Percentiles rank a stretch among this genome's conserved stretches.
phyloP scores from a whole-genome alignment of 1,140 invertebrate species.

The Zaprionus ghesquierei region DNA sequence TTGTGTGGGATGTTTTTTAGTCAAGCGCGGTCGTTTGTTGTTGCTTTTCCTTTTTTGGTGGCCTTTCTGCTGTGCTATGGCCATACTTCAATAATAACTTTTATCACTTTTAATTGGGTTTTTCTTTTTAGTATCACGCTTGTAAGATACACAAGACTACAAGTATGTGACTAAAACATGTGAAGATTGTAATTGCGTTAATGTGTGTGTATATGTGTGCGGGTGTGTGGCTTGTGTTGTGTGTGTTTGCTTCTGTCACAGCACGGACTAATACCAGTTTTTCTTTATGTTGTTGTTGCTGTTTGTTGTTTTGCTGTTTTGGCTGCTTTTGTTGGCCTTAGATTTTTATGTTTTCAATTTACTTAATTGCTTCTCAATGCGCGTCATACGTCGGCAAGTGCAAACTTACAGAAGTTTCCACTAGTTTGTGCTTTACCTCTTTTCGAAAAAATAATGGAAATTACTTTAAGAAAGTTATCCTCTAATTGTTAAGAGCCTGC shows the following conservation, averaged over 20 bases:
- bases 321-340: conserved; percentile 14
- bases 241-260: conserved; percentile 49
- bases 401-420: conserved; percentile 29
- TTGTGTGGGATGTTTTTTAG: not conserved
- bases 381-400: conserved; percentile 37
- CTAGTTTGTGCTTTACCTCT: conserved; percentile 39
- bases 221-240: conserved; percentile 19
- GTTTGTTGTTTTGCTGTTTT: conserved; percentile 29
- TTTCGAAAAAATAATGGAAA: conserved; percentile 7
- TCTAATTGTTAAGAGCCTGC: not conserved
- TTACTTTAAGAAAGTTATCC: conserved; percentile 16
- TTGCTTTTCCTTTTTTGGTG: not conserved
- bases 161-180: conserved; percentile 68
- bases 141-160: conserved; percentile 54
- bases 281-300: conserved; percentile 7
- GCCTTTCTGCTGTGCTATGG: not conserved
- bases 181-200: conserved; percentile 76
- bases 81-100: conserved; percentile 77
- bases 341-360: conserved; percentile 60
- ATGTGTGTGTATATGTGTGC: conserved; percentile 29
- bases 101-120: conserved; percentile 81
- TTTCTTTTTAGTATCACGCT: conserved; percentile 78
- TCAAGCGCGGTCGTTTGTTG: not conserved
- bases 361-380: conserved; percentile 71
- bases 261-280: conserved; percentile 56